A percentile compares a stretch with the other conserved stretches of the same genome.
These are phyloP conservation scores for Hyperoplus immaculatus DNA, from an alignment of 2,797 vertebrate genomes.

Conservation along the genomic window DNA sequence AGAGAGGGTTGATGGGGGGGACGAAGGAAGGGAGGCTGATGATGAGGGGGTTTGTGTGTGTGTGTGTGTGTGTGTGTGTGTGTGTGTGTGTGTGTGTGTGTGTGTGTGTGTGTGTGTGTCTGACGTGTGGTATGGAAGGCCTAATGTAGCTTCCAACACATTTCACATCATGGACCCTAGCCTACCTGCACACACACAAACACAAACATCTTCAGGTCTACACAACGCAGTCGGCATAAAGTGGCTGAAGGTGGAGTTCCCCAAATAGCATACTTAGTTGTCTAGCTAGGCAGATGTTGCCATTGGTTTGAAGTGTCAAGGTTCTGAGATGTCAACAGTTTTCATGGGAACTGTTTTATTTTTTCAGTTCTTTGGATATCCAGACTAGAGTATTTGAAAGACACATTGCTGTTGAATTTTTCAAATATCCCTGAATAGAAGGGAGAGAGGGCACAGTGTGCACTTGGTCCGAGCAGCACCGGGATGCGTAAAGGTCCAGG, in stretches of 20 bases:
- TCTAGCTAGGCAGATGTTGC: neutral
- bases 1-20: constrained; percentile 65
- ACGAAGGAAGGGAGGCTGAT: constrained; percentile 75
- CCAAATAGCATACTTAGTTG: neutral
- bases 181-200: neutral
- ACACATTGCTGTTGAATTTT: neutral
- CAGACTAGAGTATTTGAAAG: neutral
- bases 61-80: constrained; percentile 36
- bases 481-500: too few species aligned
- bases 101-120: constrained; percentile 35
- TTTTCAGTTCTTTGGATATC: neutral
- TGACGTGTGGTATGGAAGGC: constrained; percentile 42
- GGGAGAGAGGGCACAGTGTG: too few species aligned
- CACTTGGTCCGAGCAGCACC: too few species aligned
- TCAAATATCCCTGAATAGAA: neutral
- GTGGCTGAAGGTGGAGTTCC: neutral
- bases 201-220: constrained; percentile 7
- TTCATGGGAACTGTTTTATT: neutral
- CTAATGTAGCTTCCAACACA: constrained; percentile 52
- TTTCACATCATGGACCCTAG: constrained; percentile 24
- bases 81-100: constrained; percentile 44
- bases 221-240: neutral
- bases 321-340: neutral
- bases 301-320: neutral
- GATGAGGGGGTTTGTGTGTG: constrained; percentile 40